Conservation (phyloP, 2,797 vertebrate species). For the Ceyx erithaca region DNA sequence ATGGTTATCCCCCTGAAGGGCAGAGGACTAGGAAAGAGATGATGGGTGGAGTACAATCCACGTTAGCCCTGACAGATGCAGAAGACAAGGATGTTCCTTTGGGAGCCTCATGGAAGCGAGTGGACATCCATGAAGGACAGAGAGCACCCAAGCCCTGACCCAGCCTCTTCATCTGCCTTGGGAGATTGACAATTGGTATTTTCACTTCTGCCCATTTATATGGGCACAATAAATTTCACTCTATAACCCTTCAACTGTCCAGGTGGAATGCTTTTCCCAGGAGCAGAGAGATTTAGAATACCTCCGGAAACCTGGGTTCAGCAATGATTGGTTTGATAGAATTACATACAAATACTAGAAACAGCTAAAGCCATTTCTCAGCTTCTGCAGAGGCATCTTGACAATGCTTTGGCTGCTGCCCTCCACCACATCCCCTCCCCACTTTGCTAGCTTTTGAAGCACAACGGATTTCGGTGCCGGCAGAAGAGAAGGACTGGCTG, state of each 20-base stretch:
- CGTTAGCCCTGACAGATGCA: background rate
- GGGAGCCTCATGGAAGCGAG: background rate
- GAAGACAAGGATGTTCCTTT: background rate
- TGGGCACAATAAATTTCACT: background rate
- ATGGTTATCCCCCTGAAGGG: background rate
- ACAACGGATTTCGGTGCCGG: background rate
- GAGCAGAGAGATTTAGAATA: background rate
- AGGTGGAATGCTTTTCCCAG: background rate
- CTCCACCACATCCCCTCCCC: background rate
- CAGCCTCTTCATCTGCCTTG: background rate
- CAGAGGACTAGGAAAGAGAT: background rate
- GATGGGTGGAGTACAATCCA: background rate
- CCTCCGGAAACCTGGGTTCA: background rate
- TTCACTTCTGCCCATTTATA: background rate
- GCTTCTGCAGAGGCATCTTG: background rate
- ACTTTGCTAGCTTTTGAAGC: background rate
- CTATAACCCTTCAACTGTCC: background rate
- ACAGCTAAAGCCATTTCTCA: background rate
- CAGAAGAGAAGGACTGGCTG: background rate
- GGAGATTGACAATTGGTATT: background rate
- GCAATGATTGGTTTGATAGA: background rate
- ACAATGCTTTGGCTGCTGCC: background rate
- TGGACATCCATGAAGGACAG: background rate
- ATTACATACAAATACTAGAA: background rate
- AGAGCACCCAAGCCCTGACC: background rate